These are phyloP conservation scores for Caenorhabditis wallacei DNA, from an alignment of 2,888 invertebrate genomes.

Conservation along the genomic window DNA sequence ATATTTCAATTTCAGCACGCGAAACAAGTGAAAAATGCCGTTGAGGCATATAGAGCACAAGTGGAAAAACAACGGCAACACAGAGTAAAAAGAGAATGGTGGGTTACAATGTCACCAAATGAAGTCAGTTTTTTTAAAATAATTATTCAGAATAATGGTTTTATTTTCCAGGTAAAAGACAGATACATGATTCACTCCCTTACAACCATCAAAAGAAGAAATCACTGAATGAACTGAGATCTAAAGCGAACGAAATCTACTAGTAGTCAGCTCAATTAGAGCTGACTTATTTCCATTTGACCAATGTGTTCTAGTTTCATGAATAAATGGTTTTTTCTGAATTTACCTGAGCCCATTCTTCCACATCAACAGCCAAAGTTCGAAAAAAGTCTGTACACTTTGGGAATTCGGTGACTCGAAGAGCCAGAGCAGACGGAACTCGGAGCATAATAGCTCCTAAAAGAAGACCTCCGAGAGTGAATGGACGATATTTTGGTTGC, in stretches of 20 bases:
- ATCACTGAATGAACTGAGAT: background rate
- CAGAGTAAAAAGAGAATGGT: slow-evolving; percentile 17
- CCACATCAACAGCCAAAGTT: slow-evolving; percentile 72
- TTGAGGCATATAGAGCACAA: background rate
- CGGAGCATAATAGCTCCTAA: slow-evolving; percentile 64
- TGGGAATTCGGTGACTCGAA: slow-evolving; percentile 70
- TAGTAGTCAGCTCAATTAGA: background rate
- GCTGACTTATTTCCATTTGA: background rate
- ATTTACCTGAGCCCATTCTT: slow-evolving; percentile 74
- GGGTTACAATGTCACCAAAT: slow-evolving; percentile 2
- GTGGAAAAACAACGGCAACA: background rate
- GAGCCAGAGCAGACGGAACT: slow-evolving; percentile 67
- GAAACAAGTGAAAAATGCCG: slow-evolving; percentile 10
- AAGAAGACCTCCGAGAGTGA: slow-evolving; percentile 69
- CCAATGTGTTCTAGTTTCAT: background rate
- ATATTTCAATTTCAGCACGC: slow-evolving; percentile 46
- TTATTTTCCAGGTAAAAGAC: background rate
- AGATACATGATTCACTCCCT: background rate
- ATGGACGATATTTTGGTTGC: slow-evolving; percentile 65
- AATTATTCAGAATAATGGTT: background rate
- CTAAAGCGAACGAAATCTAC: background rate
- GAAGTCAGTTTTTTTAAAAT: slow-evolving; percentile 19
- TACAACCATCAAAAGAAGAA: background rate
- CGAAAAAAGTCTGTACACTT: slow-evolving; percentile 75
- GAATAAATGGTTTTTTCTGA: background rate